phyloP scores from a whole-genome alignment of 2,888 invertebrate genomes.

The Cerceris ruficornis region DNA sequence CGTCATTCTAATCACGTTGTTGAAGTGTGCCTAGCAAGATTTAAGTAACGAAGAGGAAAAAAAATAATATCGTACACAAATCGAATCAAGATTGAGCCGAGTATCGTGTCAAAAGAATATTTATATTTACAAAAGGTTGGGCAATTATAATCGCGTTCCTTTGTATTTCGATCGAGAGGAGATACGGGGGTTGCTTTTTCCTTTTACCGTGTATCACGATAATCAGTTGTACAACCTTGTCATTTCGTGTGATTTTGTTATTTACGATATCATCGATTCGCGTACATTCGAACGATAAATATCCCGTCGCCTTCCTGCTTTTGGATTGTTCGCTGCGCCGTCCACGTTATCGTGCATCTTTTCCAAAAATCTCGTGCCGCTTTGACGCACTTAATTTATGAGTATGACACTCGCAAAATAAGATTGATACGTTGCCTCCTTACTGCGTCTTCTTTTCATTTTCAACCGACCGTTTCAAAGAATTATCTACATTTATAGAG shows the following conservation, averaged over 20 bases:
- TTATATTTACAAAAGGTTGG: slow-evolving; percentile 2
- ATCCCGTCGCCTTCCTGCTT: slow-evolving; percentile 36
- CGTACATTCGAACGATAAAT: slow-evolving; percentile 51
- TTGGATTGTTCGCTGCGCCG: slow-evolving; percentile 27
- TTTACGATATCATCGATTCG: slow-evolving; percentile 54
- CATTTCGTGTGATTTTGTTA: slow-evolving; percentile 56
- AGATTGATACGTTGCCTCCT: slow-evolving; percentile 38
- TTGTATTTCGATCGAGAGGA: slow-evolving; percentile 32
- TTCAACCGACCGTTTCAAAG: no score
- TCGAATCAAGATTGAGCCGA: neutral
- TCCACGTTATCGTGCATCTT: slow-evolving; percentile 41
- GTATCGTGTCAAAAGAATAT: slow-evolving; percentile 1
- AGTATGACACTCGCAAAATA: slow-evolving; percentile 26
- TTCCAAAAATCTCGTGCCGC: slow-evolving; percentile 47
- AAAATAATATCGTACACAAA: neutral
- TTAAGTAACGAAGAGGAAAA: no score
- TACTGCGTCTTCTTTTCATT: slow-evolving; percentile 15
- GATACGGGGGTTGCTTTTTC: slow-evolving; percentile 40
- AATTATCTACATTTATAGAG: no score
- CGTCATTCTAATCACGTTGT: no score
- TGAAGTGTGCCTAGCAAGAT: no score
- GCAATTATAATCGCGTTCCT: slow-evolving; percentile 37
- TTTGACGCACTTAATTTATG: slow-evolving; percentile 41
- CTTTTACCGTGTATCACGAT: slow-evolving; percentile 33
- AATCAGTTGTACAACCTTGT: slow-evolving; percentile 55